Evolutionary conservation across 2,888 invertebrate genomes (phyloP), one percentile per base, ranked within the genome.

Genomic region (Balanococcus diminutus): DNA sequence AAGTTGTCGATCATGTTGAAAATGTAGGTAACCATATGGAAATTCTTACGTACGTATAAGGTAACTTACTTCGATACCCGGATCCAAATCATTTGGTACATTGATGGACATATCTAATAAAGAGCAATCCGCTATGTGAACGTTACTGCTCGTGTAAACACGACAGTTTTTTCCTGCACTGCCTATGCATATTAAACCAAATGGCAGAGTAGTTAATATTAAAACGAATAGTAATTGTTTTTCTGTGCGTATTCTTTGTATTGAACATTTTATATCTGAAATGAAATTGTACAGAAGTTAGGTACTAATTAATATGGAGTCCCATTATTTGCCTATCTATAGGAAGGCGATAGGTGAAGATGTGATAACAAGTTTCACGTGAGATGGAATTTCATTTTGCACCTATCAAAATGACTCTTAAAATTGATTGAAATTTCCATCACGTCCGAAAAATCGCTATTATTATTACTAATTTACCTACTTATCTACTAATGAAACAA

Each of bases 71-170:
- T 36, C 75, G 36, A 79, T 79, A 79, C 36, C 19, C 16, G 75
- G 75, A 19, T 36, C 75, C 19, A 79, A 36, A 28, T 79, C 36
- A 28, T 79, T 36, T 19, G 75, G 75, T 9, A 79, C 75, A 36
- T 79, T 36, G 8, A 79, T 19, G 1, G 75, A 3, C 75, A 79
- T 79, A 11, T 79, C 19, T 36, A 36, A 16, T 19, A 79, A 36
- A 79, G 75, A 79, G 14, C 75, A 79, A 28, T 79, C 75, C 19
- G 75, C 75, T 79, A 36, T 36, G n/a, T 79, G 75, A 6, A 79
- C 75, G 19, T 36, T 36, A n/a, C 19, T 36, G n/a, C 9, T 79
- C 6, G 36, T 36, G 22, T 79, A 79, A 32, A 79, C 36, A 36
- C 75, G 75, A 79, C 75, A 79, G 8, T 19, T 19, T 8, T 9